These are phyloP conservation scores for Globia sparganii DNA, from an alignment of 2,888 invertebrate species.

Conservation along the genomic window DNA sequence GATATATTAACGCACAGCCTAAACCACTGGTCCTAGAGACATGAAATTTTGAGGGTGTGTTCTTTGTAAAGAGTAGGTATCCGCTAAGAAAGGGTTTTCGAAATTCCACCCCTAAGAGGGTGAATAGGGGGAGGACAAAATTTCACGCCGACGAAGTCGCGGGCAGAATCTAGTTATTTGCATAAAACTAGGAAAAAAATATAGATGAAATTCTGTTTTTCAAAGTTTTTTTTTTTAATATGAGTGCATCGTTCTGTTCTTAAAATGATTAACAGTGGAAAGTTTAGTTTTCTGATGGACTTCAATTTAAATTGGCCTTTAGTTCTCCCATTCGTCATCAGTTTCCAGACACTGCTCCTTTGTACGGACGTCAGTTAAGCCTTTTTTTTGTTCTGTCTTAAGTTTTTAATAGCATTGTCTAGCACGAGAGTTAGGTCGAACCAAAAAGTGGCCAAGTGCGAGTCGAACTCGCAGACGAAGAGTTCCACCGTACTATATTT, in stretches of 20 bases:
- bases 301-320: conserved; percentile 18
- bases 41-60: no score
- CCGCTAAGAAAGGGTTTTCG: no score
- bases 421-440: conserved; percentile 15
- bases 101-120: no score
- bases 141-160: no score
- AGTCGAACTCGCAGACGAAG: neutral
- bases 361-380: neutral
- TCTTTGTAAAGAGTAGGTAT: no score
- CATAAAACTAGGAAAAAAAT: neutral
- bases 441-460: neutral
- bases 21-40: no score
- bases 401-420: conserved; percentile 51
- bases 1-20: no score
- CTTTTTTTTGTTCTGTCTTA: conserved; percentile 2
- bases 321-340: conserved; percentile 11
- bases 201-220: no score
- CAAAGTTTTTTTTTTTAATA: neutral
- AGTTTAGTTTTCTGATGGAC: neutral
- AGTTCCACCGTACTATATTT: neutral
- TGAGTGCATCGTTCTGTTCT: neutral
- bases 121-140: no score
- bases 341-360: neutral
- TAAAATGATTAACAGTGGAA: neutral
- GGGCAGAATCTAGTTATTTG: no score